Percentiles rank a stretch among this genome's conserved stretches.
These are phyloP conservation scores for Cheilinus undulatus DNA, from an alignment of 2,113 vertebrate species.

Conservation along the genomic window DNA sequence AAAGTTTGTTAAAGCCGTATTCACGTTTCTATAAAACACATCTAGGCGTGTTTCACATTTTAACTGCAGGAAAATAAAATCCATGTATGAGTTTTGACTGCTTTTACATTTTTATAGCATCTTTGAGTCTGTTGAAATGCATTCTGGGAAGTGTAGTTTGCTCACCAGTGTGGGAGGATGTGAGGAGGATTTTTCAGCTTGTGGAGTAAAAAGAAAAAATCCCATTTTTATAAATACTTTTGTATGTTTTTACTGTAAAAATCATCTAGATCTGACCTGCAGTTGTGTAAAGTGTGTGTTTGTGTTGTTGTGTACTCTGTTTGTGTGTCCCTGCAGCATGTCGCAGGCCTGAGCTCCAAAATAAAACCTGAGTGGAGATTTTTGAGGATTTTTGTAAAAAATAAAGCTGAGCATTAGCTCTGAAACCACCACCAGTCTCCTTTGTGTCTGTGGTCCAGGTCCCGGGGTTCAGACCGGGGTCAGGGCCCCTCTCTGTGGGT, in stretches of 20 bases:
- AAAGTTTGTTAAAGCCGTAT: neutral
- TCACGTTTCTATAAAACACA: neutral
- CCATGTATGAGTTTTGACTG: neutral
- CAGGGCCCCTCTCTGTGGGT: conserved; percentile 2
- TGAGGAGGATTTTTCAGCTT: conserved; percentile 5
- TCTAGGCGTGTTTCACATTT: neutral
- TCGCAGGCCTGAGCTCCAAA: conserved; percentile 17
- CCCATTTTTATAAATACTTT: neutral
- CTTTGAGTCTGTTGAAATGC: neutral
- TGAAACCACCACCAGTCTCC: neutral
- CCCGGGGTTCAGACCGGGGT: neutral
- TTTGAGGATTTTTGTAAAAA: conserved; percentile 15
- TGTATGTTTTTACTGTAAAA: conserved; percentile 20
- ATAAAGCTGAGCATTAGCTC: conserved; percentile 41
- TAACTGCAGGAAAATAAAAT: neutral
- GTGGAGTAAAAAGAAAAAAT: neutral
- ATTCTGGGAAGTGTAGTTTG: conserved; percentile 34
- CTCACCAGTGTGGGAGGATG: neutral
- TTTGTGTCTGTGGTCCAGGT: neutral
- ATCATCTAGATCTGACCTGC: neutral
- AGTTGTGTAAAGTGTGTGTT: conserved; percentile 8
- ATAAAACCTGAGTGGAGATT: neutral
- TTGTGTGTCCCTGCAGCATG: conserved; percentile 34
- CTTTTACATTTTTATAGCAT: neutral
- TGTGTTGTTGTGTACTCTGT: conserved; percentile 11